A percentile compares a stretch with the other conserved stretches of the same genome.
These are phyloP conservation scores for Campylorhamphus procurvoides DNA, from an alignment of 2,113 vertebrate genomes.

Conservation along the genomic window DNA sequence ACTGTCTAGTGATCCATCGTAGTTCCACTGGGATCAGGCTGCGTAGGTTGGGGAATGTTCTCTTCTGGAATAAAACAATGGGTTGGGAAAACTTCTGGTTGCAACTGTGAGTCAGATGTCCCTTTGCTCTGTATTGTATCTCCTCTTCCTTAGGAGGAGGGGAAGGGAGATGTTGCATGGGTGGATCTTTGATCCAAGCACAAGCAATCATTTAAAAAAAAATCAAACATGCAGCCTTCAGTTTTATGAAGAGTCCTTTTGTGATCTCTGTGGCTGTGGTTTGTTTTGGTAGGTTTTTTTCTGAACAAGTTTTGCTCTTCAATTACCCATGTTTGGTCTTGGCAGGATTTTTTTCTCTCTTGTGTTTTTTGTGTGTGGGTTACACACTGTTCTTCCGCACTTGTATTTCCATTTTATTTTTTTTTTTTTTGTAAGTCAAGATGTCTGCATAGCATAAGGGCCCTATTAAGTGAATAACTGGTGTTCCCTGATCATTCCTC, in stretches of 20 bases:
- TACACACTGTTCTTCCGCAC: not conserved
- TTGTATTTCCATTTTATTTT: not conserved
- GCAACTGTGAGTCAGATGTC: not conserved
- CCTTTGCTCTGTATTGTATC: not conserved
- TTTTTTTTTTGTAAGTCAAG: not conserved
- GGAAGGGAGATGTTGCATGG: not conserved
- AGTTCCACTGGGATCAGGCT: not conserved
- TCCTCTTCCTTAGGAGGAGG: not conserved
- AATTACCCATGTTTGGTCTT: not conserved
- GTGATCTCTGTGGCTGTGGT: not conserved
- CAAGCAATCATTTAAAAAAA: not conserved
- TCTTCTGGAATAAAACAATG: constrained; percentile 12
- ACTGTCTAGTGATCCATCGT: constrained; percentile 19
- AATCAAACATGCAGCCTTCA: not conserved
- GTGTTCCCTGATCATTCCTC: not conserved
- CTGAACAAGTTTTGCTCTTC: not conserved
- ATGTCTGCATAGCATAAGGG: not conserved
- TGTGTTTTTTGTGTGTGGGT: not conserved
- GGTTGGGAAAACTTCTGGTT: not conserved
- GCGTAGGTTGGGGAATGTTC: not conserved
- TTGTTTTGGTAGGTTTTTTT: not conserved
- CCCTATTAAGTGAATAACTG: not conserved
- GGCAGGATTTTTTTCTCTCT: not conserved
- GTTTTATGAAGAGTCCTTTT: not conserved
- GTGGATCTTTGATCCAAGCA: not conserved